These are phyloP conservation scores for Cerceris ruficornis DNA, from an alignment of 2,888 invertebrate genomes.

Conservation along the genomic window DNA sequence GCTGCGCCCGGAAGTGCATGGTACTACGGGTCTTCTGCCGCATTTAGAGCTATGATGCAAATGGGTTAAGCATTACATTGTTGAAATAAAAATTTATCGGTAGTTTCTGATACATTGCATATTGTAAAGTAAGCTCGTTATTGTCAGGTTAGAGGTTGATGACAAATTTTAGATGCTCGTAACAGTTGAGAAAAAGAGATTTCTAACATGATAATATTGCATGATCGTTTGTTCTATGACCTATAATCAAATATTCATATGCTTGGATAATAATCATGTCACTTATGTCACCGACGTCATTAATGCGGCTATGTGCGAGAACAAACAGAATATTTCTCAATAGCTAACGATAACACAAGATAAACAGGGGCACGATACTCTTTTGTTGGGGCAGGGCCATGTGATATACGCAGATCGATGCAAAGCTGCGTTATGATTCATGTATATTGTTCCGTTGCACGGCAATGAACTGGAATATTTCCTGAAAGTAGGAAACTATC, in stretches of 20 bases:
- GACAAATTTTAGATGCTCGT: neutral
- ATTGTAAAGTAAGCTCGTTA: too few species aligned
- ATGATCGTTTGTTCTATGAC: constrained; percentile 24
- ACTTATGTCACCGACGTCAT: constrained; percentile 68
- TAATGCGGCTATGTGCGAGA: constrained; percentile 37
- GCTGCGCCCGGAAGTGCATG: too few species aligned
- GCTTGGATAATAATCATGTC: constrained; percentile 36
- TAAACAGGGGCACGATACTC: constrained; percentile 60
- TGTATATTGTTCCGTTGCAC: neutral
- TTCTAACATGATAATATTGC: constrained; percentile 2
- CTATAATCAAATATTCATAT: constrained; percentile 34
- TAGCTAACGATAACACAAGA: constrained; percentile 62
- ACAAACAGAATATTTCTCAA: constrained; percentile 67
- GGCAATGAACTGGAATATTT: constrained; percentile 8
- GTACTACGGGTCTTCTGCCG: too few species aligned
- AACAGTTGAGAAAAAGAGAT: constrained; percentile 8
- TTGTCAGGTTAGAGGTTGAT: neutral
- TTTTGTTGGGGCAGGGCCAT: constrained; percentile 54
- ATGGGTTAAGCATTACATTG: too few species aligned
- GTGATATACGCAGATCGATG: constrained; percentile 23
- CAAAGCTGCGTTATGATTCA: constrained; percentile 15
- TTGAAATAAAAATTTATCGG: too few species aligned
- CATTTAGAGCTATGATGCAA: too few species aligned
- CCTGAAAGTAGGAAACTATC: constrained; percentile 3
- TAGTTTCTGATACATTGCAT: too few species aligned